Evolutionary conservation across 2,797 vertebrate genomes (phyloP).

Genomic region (Rhynchotus rufescens): DNA sequence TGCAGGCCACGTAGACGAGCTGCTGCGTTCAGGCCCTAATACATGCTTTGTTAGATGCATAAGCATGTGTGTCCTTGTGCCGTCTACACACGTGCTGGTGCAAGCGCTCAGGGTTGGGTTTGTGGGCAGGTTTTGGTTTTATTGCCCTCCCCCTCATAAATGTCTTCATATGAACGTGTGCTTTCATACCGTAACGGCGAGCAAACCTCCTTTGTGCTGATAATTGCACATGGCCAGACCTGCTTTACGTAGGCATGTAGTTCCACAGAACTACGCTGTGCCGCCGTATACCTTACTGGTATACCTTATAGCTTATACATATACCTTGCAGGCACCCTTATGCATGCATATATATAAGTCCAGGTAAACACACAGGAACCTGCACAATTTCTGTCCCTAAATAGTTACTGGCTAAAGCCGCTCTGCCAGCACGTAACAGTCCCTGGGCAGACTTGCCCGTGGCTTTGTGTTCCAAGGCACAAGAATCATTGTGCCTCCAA

Average conservation of each 20-base stretch:
- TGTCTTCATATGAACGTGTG: neutral
- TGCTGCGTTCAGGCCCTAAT: neutral
- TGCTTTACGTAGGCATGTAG: too few relatives aligned
- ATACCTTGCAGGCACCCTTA: neutral
- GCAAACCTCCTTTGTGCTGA: neutral
- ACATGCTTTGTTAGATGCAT: neutral
- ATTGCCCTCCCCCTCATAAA: neutral
- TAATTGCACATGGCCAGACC: neutral
- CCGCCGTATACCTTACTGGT: neutral
- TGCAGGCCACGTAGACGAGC: neutral
- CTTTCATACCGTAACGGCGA: neutral
- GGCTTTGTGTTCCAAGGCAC: constrained; percentile 29
- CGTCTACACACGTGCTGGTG: fast-evolving
- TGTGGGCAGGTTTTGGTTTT: neutral
- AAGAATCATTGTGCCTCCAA: neutral
- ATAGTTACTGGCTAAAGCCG: neutral
- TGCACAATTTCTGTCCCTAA: constrained; percentile 1
- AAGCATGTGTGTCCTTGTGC: neutral
- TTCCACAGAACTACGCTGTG: neutral
- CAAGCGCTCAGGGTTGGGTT: neutral
- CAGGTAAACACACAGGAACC: neutral
- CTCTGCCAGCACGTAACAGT: constrained; percentile 11
- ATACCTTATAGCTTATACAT: too few relatives aligned
- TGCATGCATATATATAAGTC: fast-evolving
- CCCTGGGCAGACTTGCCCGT: neutral